Conservation (phyloP, 2,113 vertebrate species). For the Bubo blakistoni region DNA sequence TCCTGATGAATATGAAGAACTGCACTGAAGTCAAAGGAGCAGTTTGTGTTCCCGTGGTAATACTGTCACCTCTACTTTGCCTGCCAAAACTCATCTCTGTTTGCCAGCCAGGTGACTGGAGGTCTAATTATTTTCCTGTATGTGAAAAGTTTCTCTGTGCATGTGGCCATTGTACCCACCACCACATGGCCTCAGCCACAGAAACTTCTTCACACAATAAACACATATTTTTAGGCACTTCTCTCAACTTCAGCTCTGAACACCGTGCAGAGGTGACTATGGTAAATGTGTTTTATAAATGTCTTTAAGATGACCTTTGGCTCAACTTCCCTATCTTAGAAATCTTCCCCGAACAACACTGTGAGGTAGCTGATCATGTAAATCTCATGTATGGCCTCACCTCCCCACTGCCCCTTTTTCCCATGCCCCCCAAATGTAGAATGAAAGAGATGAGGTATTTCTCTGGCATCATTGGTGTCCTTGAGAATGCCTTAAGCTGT, state of each 20-base stretch:
- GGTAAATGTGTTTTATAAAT: background rate
- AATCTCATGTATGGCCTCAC: background rate
- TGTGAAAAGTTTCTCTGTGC: background rate
- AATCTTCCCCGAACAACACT: background rate
- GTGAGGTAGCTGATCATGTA: background rate
- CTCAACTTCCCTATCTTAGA: background rate
- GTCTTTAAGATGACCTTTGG: background rate
- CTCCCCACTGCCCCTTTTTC: background rate
- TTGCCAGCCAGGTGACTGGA: background rate
- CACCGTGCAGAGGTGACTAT: background rate
- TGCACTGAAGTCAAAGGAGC: background rate
- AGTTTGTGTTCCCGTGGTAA: background rate
- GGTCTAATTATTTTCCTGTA: background rate
- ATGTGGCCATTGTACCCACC: background rate
- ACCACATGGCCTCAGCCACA: background rate
- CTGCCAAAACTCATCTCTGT: background rate
- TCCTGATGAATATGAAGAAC: background rate
- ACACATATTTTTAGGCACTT: background rate
- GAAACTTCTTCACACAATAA: background rate
- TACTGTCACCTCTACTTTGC: background rate
- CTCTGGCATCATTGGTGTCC: background rate
- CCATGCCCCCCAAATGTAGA: fast-evolving
- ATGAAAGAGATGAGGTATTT: background rate
- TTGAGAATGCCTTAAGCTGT: background rate
- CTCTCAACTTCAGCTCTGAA: background rate